Conservation (phyloP, 2,797 vertebrate species). For the Natrix natrix region DNA sequence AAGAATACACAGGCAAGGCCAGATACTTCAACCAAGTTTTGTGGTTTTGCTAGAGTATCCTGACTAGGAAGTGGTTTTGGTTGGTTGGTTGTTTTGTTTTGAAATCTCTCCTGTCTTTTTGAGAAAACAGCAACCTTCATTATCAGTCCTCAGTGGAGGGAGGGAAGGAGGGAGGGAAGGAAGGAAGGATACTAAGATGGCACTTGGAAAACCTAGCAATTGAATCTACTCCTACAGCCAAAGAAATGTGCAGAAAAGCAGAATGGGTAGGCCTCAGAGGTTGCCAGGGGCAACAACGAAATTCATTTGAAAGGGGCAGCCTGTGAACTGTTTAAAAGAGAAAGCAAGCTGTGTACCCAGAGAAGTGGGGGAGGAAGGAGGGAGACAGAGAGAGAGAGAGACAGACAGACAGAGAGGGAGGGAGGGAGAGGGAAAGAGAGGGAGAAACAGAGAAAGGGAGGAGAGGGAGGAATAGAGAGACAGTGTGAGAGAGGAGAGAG, state of each 20-base stretch:
- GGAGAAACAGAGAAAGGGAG: background rate
- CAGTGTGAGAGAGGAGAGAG: too few relatives aligned
- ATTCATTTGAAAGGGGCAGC: background rate
- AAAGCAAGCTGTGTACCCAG: background rate
- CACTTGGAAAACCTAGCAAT: background rate
- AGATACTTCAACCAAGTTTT: too few relatives aligned
- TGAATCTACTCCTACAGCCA: background rate
- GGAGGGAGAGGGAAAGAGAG: background rate
- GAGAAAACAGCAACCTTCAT: too few relatives aligned
- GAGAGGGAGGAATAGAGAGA: too few relatives aligned
- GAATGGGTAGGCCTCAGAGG: background rate
- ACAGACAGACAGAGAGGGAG: background rate
- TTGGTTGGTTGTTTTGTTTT: too few relatives aligned
- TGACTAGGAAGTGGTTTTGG: too few relatives aligned
- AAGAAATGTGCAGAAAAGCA: background rate
- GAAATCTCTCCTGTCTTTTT: too few relatives aligned
- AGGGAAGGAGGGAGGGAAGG: background rate
- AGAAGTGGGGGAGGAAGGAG: background rate
- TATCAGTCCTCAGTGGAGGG: too few relatives aligned
- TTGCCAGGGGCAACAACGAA: slow-evolving; percentile 25
- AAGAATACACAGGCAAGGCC: too few relatives aligned
- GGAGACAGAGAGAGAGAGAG: background rate
- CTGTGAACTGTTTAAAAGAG: background rate
- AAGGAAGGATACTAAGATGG: background rate
- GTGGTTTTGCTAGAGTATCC: too few relatives aligned